A percentile compares a stretch with the other conserved stretches of the same genome.
Conservation (phyloP, 2,113 vertebrate species). For the Dunckerocampus dactyliophorus region DNA sequence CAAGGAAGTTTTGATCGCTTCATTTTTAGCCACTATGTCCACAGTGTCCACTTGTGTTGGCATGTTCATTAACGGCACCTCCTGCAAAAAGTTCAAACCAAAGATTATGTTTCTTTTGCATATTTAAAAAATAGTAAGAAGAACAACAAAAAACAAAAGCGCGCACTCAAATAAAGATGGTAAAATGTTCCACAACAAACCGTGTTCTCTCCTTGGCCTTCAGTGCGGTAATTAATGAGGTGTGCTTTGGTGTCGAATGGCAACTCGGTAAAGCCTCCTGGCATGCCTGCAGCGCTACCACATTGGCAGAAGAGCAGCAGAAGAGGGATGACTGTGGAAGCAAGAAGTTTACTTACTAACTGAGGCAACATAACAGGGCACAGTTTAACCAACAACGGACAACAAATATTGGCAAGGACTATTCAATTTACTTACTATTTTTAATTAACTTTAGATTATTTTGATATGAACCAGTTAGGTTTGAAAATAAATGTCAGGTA, state of each 20-base stretch:
- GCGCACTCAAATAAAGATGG: neutral
- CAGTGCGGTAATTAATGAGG: constrained; percentile 81
- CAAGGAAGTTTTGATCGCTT: neutral
- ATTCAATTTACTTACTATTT: no score
- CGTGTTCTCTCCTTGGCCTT: constrained; percentile 81
- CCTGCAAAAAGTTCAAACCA: constrained; percentile 33
- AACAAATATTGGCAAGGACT: no score
- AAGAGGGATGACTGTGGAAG: constrained; percentile 77
- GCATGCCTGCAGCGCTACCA: constrained; percentile 36
- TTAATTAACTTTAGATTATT: neutral
- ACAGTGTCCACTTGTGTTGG: constrained; percentile 5
- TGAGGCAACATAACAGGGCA: no score
- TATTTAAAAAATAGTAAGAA: no score
- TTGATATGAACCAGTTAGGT: no score
- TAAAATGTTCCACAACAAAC: constrained; percentile 61
- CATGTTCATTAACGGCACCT: constrained; percentile 37
- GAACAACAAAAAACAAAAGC: no score
- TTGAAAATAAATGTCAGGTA: no score
- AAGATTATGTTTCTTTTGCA: neutral
- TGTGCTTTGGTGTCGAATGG: constrained; percentile 76
- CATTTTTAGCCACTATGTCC: neutral
- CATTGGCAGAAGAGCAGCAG: constrained; percentile 74
- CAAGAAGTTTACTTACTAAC: constrained; percentile 1
- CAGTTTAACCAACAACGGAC: no score
- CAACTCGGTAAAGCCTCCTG: constrained; percentile 61